Conservation (phyloP, 2,113 vertebrate genomes). For the Leptocoma aspasia region DNA sequence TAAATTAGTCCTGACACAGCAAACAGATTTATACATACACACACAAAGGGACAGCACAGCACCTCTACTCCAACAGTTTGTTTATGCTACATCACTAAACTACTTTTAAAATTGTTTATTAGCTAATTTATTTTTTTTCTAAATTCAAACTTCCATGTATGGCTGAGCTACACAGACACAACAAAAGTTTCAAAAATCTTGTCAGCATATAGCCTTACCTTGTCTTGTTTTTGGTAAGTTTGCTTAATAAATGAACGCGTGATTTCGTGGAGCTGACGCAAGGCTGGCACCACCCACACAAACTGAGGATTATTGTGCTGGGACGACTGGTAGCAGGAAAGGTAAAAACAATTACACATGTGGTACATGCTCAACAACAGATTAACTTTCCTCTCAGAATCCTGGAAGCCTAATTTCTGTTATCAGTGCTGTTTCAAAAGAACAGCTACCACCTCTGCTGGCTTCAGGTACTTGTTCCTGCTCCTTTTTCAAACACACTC, state of each 20-base stretch:
- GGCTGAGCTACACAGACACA: not conserved
- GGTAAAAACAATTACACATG: conserved; percentile 53
- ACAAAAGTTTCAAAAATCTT: not conserved
- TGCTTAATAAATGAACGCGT: conserved; percentile 98
- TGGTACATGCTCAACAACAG: not conserved
- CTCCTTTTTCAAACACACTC: not conserved
- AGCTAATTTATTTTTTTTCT: not conserved
- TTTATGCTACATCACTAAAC: not conserved
- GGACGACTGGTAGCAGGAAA: conserved; percentile 81
- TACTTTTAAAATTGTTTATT: not conserved
- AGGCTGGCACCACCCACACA: conserved; percentile 96
- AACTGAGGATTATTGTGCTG: conserved; percentile 93
- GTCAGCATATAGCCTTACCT: conserved; percentile 76
- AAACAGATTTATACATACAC: not conserved
- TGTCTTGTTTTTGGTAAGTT: conserved; percentile 99
- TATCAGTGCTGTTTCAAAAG: not conserved
- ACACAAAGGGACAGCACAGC: not conserved
- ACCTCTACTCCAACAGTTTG: not conserved
- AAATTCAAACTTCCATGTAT: not conserved
- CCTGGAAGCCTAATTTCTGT: not conserved
- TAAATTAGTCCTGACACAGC: not conserved
- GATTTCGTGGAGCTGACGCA: conserved; percentile 97
- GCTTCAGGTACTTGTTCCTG: not conserved
- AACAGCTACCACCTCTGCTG: not conserved
- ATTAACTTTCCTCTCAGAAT: not conserved